Conservation (phyloP, 2,113 vertebrate genomes). For the Eupsittula cactorum region DNA sequence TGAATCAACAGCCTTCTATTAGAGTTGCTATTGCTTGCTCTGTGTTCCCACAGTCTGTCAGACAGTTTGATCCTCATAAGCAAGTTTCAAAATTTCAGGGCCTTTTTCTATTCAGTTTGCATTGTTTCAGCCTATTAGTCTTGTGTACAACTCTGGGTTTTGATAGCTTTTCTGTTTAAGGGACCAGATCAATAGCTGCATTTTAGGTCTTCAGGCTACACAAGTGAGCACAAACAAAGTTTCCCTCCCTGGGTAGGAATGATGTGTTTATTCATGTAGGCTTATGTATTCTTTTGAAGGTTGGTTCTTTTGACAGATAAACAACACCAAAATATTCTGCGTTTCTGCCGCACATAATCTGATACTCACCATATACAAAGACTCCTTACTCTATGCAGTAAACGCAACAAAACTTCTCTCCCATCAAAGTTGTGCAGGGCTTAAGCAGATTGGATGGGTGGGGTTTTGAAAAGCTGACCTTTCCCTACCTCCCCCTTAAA, state of each 20-base stretch:
- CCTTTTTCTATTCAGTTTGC: constrained; percentile 18
- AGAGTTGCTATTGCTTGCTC: background rate
- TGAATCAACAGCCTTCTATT: constrained; percentile 14
- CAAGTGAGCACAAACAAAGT: background rate
- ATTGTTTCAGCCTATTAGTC: background rate
- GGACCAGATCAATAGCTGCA: background rate
- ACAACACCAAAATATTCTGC: background rate
- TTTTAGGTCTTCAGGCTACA: background rate
- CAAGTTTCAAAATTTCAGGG: background rate
- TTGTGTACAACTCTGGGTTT: accelerated
- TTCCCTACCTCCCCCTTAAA: background rate
- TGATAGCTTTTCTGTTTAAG: background rate
- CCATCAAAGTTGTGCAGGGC: accelerated
- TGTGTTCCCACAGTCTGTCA: background rate
- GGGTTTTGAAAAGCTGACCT: constrained; percentile 45
- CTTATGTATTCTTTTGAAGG: background rate
- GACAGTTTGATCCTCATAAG: background rate
- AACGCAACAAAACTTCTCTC: background rate
- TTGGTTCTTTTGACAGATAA: background rate
- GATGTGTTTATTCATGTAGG: background rate
- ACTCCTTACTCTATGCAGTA: background rate
- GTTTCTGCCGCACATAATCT: background rate
- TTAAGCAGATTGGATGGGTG: background rate
- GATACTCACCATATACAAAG: background rate
- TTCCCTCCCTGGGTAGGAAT: background rate